Base-by-base conservation (phyloP, 2,888 invertebrate species). In the Mimachlamys varia region DNA sequence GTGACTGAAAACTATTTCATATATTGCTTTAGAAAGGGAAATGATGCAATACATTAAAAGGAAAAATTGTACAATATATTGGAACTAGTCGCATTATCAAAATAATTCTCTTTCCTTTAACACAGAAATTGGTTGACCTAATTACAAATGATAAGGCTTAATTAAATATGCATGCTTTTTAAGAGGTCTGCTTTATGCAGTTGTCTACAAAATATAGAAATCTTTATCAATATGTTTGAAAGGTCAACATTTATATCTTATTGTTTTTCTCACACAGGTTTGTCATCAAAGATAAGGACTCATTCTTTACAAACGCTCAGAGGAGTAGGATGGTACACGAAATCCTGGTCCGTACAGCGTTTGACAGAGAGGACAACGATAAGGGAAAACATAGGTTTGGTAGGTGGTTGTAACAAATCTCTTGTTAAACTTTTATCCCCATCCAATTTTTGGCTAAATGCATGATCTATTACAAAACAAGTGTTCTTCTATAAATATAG, bases 261-360 rank as follows among this genome's bases (percentile, higher is more conserved):
- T 19, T 58, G 58, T 76, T 76, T 76, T 27, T 76, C 33, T 58
- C 58, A 58, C 58, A 76, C 76, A 95, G 95, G 92, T 95, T 95
- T 92, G 93, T 95, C 33, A 94, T 95, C 15, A 98, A 98, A 96
- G 98, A 99, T 96, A 97, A 98, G 58, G 98, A 98, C 91, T 98
- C 98, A 0, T 99, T 99, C 97, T 99, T 99, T 97, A 98, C 98
- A 88, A 98, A 98, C 2, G 98, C 98, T 5, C 98, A 98, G 91
- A 98, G 98, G 91, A 98, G 98, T 44, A 97, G 98, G 92, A 98
- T 99, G 92, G 98, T 99, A 0, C 98, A 99, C 96, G 99, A 99
- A 96, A 98, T 99, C 94, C 97, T 99, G 94, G 98, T 98, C 96
- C 97, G 99, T 92, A 98, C 98, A 96, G 97, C 98, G 95, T 99